phyloP scores from a whole-genome alignment of 2,888 invertebrate species.

The Brachyopa scutellaris region DNA sequence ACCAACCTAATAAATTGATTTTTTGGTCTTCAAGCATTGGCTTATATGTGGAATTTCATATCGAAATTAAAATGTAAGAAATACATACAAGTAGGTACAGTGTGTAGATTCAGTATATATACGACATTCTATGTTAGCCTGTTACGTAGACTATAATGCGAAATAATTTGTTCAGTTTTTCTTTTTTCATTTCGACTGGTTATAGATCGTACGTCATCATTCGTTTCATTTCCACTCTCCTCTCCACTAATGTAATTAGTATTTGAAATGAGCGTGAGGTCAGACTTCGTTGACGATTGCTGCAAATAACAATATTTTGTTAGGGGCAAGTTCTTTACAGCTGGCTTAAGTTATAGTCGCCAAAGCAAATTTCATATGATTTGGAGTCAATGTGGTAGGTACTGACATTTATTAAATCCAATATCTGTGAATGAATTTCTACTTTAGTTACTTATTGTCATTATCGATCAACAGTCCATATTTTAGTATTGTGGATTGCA shows the following conservation, averaged over 20 bases:
- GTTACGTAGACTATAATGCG: slow-evolving; percentile 54
- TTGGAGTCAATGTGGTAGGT: too few species aligned
- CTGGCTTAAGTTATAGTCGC: too few species aligned
- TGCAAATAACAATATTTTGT: slow-evolving; percentile 56
- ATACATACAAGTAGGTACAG: slow-evolving; percentile 38
- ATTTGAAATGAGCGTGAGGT: slow-evolving; percentile 7
- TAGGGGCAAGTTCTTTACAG: background rate
- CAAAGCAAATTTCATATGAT: too few species aligned
- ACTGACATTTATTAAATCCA: too few species aligned
- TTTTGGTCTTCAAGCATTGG: background rate
- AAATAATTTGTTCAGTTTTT: slow-evolving; percentile 24
- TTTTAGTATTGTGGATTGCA: too few species aligned
- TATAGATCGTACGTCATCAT: slow-evolving; percentile 17
- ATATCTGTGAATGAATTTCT: too few species aligned
- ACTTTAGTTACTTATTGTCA: too few species aligned
- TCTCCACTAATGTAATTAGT: slow-evolving; percentile 8
- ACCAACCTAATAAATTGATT: too few species aligned
- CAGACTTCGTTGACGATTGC: slow-evolving; percentile 28
- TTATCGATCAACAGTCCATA: too few species aligned
- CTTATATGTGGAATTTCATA: background rate
- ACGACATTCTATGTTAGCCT: slow-evolving; percentile 30
- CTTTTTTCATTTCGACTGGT: slow-evolving; percentile 13
- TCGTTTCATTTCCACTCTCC: slow-evolving; percentile 2
- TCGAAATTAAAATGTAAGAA: slow-evolving; percentile 8
- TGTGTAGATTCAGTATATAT: background rate